Percentiles rank a stretch among this genome's conserved stretches.
phyloP scores from a whole-genome alignment of 64 coral and sea anemone species.

The Catalaphyllia jardinei region DNA sequence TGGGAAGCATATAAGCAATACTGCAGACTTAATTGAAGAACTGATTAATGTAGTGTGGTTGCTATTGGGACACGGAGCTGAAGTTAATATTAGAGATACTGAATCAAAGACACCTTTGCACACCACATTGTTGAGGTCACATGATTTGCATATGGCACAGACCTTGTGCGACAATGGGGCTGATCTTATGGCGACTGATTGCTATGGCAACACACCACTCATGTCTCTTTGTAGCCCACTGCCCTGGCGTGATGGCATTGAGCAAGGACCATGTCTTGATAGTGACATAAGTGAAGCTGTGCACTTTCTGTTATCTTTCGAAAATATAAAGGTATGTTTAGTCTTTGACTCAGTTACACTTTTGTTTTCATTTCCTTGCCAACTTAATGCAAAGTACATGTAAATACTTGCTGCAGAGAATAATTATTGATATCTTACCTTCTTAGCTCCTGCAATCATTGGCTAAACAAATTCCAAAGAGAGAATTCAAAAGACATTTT shows the following conservation, averaged over 20 bases:
- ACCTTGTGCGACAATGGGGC: constrained; percentile 83
- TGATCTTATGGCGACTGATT: constrained; percentile 78
- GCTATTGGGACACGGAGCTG: constrained; percentile 74
- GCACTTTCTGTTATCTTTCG: constrained; percentile 72
- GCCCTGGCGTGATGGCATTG: constrained; percentile 73
- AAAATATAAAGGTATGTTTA: constrained; percentile 65
- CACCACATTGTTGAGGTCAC: constrained; percentile 71
- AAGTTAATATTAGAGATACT: constrained; percentile 77
- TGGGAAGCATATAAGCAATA: constrained; percentile 29
- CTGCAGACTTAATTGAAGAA: constrained; percentile 70
- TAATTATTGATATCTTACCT: too few relatives aligned
- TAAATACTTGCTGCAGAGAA: too few relatives aligned
- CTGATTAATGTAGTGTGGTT: constrained; percentile 72
- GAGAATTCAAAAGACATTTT: too few relatives aligned
- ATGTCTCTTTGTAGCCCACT: constrained; percentile 85
- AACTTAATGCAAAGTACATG: too few relatives aligned
- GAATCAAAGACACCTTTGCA: constrained; percentile 87
- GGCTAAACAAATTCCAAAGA: too few relatives aligned
- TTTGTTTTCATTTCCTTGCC: too few relatives aligned
- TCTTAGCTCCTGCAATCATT: too few relatives aligned
- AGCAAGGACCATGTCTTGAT: constrained; percentile 67
- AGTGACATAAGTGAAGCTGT: constrained; percentile 66
- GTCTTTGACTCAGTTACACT: too few relatives aligned
- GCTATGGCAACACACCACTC: constrained; percentile 83
- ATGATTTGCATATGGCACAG: constrained; percentile 76